A percentile compares a stretch with the other conserved stretches of the same genome.
Evolutionary conservation across 2,888 invertebrate genomes (phyloP).

Genomic region (Aphidius colemani): DNA sequence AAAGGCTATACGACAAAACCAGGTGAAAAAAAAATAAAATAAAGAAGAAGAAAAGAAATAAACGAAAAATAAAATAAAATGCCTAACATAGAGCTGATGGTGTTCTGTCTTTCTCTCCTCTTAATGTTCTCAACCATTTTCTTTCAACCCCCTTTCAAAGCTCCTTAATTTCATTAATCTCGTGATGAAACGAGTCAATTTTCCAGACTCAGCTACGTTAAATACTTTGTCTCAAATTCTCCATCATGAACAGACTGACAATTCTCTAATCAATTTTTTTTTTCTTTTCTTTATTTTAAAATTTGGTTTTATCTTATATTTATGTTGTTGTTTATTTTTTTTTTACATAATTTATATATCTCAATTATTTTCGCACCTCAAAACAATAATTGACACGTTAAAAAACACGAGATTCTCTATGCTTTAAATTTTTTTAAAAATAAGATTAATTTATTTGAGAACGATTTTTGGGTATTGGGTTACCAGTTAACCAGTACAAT

Average conservation of each 20-base stretch:
- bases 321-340: background rate
- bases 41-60: slow-evolving; percentile 23
- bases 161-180: slow-evolving; percentile 35
- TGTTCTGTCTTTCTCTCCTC: slow-evolving; percentile 33
- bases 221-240: background rate
- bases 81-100: slow-evolving; percentile 52
- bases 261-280: slow-evolving; percentile 2
- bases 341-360: background rate
- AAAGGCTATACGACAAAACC: slow-evolving; percentile 40
- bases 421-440: background rate
- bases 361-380: background rate
- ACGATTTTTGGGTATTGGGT: slow-evolving; percentile 59
- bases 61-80: slow-evolving; percentile 31
- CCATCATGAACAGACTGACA: background rate
- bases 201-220: slow-evolving; percentile 17
- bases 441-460: slow-evolving; percentile 45
- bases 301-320: background rate
- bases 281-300: background rate
- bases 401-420: background rate
- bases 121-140: slow-evolving; percentile 53
- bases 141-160: slow-evolving; percentile 20
- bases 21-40: slow-evolving; percentile 25
- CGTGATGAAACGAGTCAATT: slow-evolving; percentile 35
- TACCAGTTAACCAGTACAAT: slow-evolving; percentile 44
- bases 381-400: slow-evolving; percentile 5